Conservation (phyloP, 2,888 invertebrate species). For the Clunio marinus region DNA sequence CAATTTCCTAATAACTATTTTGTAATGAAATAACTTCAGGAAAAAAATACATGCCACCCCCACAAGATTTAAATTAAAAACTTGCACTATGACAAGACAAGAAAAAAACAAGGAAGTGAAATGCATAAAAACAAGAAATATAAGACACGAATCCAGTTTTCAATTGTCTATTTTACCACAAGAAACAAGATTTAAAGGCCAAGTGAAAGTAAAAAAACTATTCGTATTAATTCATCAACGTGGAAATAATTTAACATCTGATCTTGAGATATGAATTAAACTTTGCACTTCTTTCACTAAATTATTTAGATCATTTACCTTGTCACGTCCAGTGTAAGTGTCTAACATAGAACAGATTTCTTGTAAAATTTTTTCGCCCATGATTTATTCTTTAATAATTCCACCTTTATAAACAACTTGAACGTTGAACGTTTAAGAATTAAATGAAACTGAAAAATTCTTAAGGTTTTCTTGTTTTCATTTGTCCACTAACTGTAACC, state of each 20-base stretch:
- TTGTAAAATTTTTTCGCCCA: constrained; percentile 43
- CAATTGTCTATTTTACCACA: background rate
- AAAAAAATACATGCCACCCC: no score
- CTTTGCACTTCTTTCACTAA: no score
- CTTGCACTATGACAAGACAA: no score
- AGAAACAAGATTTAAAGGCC: background rate
- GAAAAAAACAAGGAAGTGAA: no score
- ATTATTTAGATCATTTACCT: constrained; percentile 62
- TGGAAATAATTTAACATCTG: background rate
- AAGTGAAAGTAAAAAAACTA: background rate
- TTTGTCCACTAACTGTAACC: no score
- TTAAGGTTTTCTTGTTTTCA: no score
- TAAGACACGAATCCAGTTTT: background rate
- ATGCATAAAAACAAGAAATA: no score
- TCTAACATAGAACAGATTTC: constrained; percentile 70
- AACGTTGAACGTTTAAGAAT: background rate
- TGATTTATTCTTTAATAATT: background rate
- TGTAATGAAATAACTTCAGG: no score
- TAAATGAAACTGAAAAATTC: background rate
- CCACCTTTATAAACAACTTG: background rate
- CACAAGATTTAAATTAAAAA: no score
- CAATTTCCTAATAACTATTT: no score
- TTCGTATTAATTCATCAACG: background rate
- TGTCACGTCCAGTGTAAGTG: constrained; percentile 81
- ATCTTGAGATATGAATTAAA: no score